A percentile compares a stretch with the other conserved stretches of the same genome.
These are phyloP conservation scores for Chaetops frenatus DNA, from an alignment of 2,113 vertebrate genomes.

Conservation along the genomic window DNA sequence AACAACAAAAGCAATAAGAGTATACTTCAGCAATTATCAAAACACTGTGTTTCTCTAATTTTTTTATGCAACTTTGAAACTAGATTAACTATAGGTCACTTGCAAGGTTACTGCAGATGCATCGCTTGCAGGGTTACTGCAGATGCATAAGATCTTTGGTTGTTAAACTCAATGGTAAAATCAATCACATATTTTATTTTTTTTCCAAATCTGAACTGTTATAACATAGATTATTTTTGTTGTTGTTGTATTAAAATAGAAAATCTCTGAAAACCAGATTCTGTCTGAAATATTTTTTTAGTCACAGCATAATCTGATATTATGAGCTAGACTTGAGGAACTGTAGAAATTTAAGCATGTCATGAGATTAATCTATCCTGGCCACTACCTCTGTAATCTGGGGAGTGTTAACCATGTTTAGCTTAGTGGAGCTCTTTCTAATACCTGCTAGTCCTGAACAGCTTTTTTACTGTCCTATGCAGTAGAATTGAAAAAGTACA, in stretches of 20 bases:
- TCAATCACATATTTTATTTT: background rate
- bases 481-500: background rate
- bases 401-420: background rate
- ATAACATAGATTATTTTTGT: background rate
- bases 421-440: background rate
- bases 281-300: background rate
- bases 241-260: background rate
- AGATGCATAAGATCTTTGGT: background rate
- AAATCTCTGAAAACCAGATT: background rate
- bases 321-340: background rate
- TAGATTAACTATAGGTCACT: background rate
- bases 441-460: background rate
- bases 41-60: background rate
- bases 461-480: background rate
- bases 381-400: background rate
- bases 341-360: background rate
- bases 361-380: background rate
- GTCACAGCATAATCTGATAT: background rate
- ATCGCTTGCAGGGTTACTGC: background rate
- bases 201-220: background rate
- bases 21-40: background rate
- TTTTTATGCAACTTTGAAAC: background rate
- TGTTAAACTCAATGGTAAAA: background rate
- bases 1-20: background rate
- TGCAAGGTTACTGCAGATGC: background rate